These are phyloP conservation scores for Otocyon megalotis DNA, from an alignment of 2,113 vertebrate species.

Conservation along the genomic window DNA sequence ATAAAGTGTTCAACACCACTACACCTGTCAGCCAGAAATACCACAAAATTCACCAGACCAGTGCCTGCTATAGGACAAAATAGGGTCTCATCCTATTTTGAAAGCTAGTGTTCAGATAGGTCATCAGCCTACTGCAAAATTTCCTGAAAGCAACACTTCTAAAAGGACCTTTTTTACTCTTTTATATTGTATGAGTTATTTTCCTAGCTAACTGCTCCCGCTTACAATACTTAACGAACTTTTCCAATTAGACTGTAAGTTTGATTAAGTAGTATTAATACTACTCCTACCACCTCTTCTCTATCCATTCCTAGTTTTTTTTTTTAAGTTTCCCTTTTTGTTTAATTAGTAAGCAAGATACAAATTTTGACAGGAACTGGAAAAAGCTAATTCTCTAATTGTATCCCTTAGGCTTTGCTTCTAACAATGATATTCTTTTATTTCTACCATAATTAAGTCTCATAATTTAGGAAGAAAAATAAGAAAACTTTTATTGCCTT, in stretches of 20 bases:
- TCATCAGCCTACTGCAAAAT: background rate
- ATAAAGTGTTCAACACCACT: constrained; percentile 98
- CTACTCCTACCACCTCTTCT: background rate
- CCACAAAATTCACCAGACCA: background rate
- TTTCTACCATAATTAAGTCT: background rate
- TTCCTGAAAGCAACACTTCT: constrained; percentile 11
- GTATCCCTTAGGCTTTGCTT: background rate
- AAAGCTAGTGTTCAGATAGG: background rate
- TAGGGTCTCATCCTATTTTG: background rate
- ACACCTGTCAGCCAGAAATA: constrained; percentile 88
- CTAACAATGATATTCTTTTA: constrained; percentile 6
- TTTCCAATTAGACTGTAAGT: constrained; percentile 10
- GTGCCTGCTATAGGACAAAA: background rate
- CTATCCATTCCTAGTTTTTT: background rate
- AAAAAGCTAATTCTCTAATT: constrained; percentile 24
- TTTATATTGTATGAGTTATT: background rate
- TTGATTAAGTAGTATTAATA: background rate
- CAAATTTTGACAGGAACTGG: background rate
- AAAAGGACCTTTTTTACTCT: background rate
- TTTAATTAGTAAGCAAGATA: background rate
- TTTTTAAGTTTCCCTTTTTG: background rate
- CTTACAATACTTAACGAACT: background rate
- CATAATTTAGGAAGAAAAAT: constrained; percentile 16
- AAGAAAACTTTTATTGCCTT: constrained; percentile 41
- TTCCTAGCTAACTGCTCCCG: background rate